Evolutionary conservation across 1,140 invertebrate genomes (phyloP).

Genomic region (Wasmannia auropunctata): DNA sequence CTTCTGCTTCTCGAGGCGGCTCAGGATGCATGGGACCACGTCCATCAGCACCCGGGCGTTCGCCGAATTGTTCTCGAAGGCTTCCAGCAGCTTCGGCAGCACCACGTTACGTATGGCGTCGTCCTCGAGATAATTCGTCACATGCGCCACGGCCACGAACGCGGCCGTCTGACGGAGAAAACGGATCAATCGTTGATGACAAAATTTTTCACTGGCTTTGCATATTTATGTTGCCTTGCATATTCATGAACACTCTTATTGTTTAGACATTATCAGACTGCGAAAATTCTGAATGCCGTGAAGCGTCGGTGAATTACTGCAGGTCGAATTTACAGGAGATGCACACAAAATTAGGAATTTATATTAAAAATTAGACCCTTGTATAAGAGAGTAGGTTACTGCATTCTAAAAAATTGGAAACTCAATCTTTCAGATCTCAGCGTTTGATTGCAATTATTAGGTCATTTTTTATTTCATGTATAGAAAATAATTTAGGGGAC

Average conservation of each 20-base stretch:
- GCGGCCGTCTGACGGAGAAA: conserved; percentile 91
- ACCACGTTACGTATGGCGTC: conserved; percentile 92
- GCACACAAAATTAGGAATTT: not conserved
- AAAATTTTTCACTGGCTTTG: not conserved
- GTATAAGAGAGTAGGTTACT: not conserved
- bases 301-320: not conserved
- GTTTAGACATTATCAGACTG: not conserved
- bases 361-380: not conserved
- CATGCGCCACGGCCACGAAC: conserved; percentile 94
- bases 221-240: not conserved
- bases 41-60: conserved; percentile 92
- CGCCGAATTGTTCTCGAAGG: conserved; percentile 94
- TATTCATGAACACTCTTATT: not conserved
- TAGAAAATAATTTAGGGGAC: too few relatives aligned
- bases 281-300: not conserved
- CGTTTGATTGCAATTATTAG: not conserved
- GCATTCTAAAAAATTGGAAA: not conserved
- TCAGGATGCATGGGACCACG: conserved; percentile 91
- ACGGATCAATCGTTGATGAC: not conserved
- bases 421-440: not conserved
- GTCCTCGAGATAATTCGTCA: conserved; percentile 94
- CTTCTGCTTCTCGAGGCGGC: conserved; percentile 93
- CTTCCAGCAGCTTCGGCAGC: conserved; percentile 93
- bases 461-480: not conserved
- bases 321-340: not conserved